phyloP scores from a whole-genome alignment of 2,113 vertebrate species.

The Oceanites oceanicus region DNA sequence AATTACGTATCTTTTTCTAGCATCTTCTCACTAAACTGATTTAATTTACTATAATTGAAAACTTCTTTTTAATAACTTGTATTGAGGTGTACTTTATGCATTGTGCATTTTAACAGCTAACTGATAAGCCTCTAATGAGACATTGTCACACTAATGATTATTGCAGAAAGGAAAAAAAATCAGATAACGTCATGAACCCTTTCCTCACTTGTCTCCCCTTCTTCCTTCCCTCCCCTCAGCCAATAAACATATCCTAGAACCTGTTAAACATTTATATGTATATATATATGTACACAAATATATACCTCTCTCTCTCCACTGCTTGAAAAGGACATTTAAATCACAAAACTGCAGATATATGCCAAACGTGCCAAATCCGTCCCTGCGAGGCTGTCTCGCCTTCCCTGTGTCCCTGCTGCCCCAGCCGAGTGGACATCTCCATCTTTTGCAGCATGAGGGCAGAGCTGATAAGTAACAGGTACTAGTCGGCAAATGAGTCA shows the following conservation, averaged over 20 bases:
- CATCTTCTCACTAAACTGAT: constrained; percentile 19
- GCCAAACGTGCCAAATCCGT: neutral
- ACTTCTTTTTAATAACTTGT: neutral
- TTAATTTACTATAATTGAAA: neutral
- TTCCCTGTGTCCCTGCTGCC: fast-evolving
- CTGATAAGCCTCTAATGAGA: neutral
- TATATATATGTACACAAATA: neutral
- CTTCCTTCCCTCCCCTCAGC: neutral
- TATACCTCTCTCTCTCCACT: neutral
- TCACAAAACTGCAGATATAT: neutral
- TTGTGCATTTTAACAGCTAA: neutral
- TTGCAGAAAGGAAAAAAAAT: neutral
- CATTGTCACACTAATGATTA: neutral
- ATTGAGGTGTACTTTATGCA: neutral
- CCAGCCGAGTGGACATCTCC: neutral
- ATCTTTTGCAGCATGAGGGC: fast-evolving
- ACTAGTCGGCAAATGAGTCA: neutral
- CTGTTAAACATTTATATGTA: neutral
- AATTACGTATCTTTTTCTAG: neutral
- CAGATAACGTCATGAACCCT: neutral
- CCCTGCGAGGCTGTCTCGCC: neutral
- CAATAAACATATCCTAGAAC: neutral
- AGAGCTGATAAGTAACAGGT: neutral
- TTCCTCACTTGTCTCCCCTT: neutral
- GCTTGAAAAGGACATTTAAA: neutral